Base-by-base conservation (phyloP, 2,113 vertebrate genomes). In the Brachyhypopomus gauderio region DNA sequence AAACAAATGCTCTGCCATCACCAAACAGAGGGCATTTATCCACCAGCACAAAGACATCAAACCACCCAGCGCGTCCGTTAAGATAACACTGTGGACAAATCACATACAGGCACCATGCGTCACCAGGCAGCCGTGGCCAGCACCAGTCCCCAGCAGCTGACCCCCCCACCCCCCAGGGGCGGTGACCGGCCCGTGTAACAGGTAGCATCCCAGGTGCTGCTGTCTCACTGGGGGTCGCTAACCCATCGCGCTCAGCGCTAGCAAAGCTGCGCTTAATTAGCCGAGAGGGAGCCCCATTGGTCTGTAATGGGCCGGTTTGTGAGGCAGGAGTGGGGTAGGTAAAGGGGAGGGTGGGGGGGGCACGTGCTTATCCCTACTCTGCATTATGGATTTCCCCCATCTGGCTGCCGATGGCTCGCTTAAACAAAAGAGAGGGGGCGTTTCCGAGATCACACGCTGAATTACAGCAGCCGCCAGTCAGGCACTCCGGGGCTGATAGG, bases 371-470 rank as follows among this genome's bases (percentile, higher is more conserved):
- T 94, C 93, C 93, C 92, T 93, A 92, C 81, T 91, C 92, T 95
- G 93, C 95, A 97, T 98, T 99, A 98, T 98, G 95, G 96, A 99
- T 99, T 98, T 92, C 94, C 94, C 45, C 96, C 97, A 98, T 98
- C 97, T 99, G 97, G 95, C 92, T 86, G 91, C 93, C 94, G 95
- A 96, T 92, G 92, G 92, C 90, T 88, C 88, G 92, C 94, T 96
- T 95, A 96, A 95, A 94, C 93, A 94, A 93, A 94, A 93, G 93
- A 90, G 91, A 59, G 92, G 66, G 87, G 96, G 96, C 91, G 96
- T 95, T 95, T 93, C 94, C 79, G 86, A 90, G 91, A 95, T 95
- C 95, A 96, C 93, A 92, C 90, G 87, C 94, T 92, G 93, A 95
- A 95, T 95, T 94, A 96, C 88, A 86, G 91, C 87, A 85, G 87